phyloP scores from a whole-genome alignment of 2,113 vertebrate species.

The Vanacampus margaritifer region DNA sequence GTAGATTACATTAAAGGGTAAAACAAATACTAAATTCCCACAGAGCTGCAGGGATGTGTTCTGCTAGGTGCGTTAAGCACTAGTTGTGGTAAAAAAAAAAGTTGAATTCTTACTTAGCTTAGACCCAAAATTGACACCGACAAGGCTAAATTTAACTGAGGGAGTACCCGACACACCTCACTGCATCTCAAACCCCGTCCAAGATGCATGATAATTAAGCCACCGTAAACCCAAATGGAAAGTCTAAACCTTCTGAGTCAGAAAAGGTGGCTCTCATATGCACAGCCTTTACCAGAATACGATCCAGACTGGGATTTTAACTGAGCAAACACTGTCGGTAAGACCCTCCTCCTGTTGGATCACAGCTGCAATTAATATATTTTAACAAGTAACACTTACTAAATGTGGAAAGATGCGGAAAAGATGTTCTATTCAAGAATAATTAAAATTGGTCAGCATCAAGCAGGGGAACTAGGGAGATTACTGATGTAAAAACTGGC shows the following conservation, averaged over 20 bases:
- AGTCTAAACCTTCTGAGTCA: slow-evolving; percentile 26
- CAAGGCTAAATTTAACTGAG: slow-evolving; percentile 48
- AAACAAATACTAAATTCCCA: slow-evolving; percentile 6
- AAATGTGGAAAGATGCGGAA: too few relatives aligned
- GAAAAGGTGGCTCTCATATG: slow-evolving; percentile 9
- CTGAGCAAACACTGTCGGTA: neutral
- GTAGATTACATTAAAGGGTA: neutral
- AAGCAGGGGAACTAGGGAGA: too few relatives aligned
- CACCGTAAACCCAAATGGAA: slow-evolving; percentile 26
- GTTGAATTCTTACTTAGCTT: too few relatives aligned
- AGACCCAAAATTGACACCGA: slow-evolving; percentile 38
- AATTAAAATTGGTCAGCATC: neutral
- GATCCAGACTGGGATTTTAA: neutral
- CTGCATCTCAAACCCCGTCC: slow-evolving; percentile 10
- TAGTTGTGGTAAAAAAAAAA: neutral
- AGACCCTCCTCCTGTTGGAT: neutral
- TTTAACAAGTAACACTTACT: too few relatives aligned
- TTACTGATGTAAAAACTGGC: too few relatives aligned
- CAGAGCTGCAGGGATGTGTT: neutral
- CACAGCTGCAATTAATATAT: too few relatives aligned
- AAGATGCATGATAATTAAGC: slow-evolving; percentile 17
- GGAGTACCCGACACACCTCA: slow-evolving; percentile 46
- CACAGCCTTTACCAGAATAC: neutral
- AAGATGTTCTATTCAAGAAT: neutral
- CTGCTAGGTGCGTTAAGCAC: slow-evolving; percentile 7